A percentile compares a stretch with the other conserved stretches of the same genome.
Conservation (phyloP, 2,797 vertebrate species). For the Erithacus rubecula region DNA sequence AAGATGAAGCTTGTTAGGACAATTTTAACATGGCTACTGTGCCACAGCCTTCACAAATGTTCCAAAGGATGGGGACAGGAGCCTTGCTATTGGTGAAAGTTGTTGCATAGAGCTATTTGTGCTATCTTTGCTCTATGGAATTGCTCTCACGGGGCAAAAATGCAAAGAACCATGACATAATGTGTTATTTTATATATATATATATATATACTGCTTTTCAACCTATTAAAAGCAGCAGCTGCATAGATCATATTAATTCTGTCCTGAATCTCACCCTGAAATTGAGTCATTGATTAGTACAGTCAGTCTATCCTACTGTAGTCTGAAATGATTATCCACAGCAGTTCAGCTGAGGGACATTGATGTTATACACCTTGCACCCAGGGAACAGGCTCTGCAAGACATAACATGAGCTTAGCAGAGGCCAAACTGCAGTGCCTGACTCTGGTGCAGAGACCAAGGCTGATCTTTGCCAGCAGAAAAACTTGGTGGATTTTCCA, state of each 20-base stretch:
- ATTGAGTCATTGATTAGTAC: neutral
- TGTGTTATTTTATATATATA: fast-evolving
- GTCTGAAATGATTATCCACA: neutral
- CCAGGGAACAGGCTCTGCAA: neutral
- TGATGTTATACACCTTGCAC: fast-evolving
- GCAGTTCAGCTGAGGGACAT: neutral
- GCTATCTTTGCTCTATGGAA: neutral
- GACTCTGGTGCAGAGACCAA: neutral
- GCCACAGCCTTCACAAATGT: neutral
- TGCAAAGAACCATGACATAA: neutral
- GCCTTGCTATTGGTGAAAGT: neutral
- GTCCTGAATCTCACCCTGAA: neutral
- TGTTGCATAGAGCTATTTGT: neutral
- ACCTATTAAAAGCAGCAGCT: neutral
- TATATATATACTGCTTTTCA: neutral
- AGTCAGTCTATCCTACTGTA: fast-evolving
- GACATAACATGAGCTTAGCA: neutral
- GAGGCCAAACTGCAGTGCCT: neutral
- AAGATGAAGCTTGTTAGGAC: neutral
- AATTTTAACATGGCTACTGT: neutral
- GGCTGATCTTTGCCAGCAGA: neutral
- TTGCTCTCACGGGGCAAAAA: neutral
- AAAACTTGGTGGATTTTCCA: neutral
- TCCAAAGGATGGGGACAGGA: neutral
- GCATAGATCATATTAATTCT: neutral